Percentiles rank a stretch among this genome's conserved stretches.
phyloP scores from a whole-genome alignment of 2,888 invertebrate species.

The Caenorhabditis angaria region DNA sequence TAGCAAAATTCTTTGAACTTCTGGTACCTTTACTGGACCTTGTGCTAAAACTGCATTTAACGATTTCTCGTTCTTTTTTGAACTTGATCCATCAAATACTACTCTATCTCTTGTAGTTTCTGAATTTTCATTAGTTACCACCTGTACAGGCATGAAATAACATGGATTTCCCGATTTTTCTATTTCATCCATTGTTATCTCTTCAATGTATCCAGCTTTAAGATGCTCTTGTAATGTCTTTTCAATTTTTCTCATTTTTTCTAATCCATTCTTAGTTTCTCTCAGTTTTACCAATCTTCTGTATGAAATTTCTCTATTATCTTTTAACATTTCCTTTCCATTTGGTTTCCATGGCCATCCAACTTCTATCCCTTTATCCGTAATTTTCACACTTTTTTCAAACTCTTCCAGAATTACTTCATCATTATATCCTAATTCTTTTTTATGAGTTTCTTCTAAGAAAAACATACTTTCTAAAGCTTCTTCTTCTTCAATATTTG shows the following conservation, averaged over 20 bases:
- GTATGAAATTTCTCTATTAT: neutral
- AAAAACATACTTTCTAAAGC: too few species aligned
- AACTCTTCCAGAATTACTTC: too few species aligned
- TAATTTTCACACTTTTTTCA: too few species aligned
- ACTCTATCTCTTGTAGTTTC: slow-evolving; percentile 30
- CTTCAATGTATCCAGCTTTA: slow-evolving; percentile 20
- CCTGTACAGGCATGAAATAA: slow-evolving; percentile 39
- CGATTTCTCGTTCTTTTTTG: slow-evolving; percentile 13
- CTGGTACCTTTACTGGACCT: slow-evolving; percentile 35
- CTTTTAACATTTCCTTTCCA: neutral
- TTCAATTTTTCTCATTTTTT: slow-evolving; percentile 5
- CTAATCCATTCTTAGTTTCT: neutral
- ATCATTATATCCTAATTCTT: too few species aligned
- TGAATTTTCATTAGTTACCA: slow-evolving; percentile 29
- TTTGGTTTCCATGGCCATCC: too few species aligned
- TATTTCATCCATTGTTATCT: neutral
- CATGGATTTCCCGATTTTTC: neutral
- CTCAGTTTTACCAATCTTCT: neutral
- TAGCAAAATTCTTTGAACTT: slow-evolving; percentile 28
- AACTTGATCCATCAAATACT: slow-evolving; percentile 40
- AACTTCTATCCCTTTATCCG: too few species aligned
- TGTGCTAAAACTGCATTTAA: slow-evolving; percentile 43
- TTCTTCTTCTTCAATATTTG: too few species aligned
- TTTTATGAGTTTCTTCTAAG: too few species aligned
- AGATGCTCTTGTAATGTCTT: slow-evolving; percentile 26